Percentiles rank a stretch among this genome's conserved stretches.
phyloP scores from a whole-genome alignment of 1,140 invertebrate genomes.

The Vanessa atalanta region DNA sequence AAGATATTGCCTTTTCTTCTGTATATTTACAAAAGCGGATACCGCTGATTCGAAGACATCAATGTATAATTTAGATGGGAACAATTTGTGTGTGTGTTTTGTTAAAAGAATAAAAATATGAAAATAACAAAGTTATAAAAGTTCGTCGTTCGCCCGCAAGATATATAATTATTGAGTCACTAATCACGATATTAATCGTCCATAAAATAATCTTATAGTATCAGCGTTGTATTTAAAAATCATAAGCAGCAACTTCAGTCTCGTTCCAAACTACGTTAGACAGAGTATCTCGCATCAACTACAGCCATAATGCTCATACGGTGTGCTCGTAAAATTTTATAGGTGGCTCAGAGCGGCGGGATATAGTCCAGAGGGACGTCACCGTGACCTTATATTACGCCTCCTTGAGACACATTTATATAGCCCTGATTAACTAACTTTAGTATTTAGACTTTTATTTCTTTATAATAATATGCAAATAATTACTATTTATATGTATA shows the following conservation, averaged over 20 bases:
- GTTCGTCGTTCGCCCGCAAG: no score
- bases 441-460: constrained; percentile 37
- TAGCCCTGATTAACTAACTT: constrained; percentile 74
- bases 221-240: neutral
- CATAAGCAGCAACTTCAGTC: constrained; percentile 41
- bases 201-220: no score
- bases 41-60: no score
- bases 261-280: constrained; percentile 57
- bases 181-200: no score
- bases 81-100: no score
- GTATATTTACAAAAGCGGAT: no score
- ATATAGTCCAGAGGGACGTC: constrained; percentile 56
- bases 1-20: no score
- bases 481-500: neutral
- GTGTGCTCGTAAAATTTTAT: constrained; percentile 74
- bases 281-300: constrained; percentile 58
- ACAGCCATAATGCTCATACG: constrained; percentile 67
- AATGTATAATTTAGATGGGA: no score
- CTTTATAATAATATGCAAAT: neutral
- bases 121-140: no score
- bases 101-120: no score
- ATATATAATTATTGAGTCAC: no score
- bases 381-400: constrained; percentile 56
- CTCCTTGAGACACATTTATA: constrained; percentile 65
- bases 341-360: constrained; percentile 54